Base-by-base conservation (phyloP, 1,140 invertebrate species). In the Holotrichia oblita region DNA sequence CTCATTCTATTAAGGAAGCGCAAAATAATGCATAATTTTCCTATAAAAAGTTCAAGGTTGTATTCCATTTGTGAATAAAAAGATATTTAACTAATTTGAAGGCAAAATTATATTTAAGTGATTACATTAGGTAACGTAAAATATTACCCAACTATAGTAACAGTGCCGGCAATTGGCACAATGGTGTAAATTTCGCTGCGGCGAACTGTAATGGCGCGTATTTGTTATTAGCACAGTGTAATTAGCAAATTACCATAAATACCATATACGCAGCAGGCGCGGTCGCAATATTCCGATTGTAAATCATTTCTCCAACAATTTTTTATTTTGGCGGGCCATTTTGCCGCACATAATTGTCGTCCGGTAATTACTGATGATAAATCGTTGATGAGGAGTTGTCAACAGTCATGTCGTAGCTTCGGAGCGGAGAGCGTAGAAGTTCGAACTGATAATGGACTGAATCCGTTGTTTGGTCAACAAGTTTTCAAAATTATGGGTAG, bases 141-240 rank as follows among this genome's bases (percentile, higher is more conserved):
- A n/a, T n/a, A n/a, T n/a, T n/a, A n/a, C n/a, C n/a, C n/a, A n/a
- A n/a, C n/a, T n/a, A n/a, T n/a, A n/a, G n/a, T n/a, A n/a, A n/a
- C n/a, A n/a, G n/a, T n/a, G n/a, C n/a, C n/a, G n/a, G n/a, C n/a
- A n/a, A n/a, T n/a, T n/a, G n/a, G n/a, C n/a, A n/a, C n/a, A n/a
- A n/a, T n/a, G n/a, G n/a, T n/a, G n/a, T 64, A 64, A 64, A 20
- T 64, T 9, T 64, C 17, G 3, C 12, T 48, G 44, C 44, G 44
- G 44, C 44, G 12, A 48, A 48, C 12, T 10, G 12, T 48, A 48
- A 48, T n/a, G 44, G 44, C n/a, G n/a, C 12, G 44, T 48, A 48
- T 48, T 48, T 48, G 44, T 48, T 48, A 48, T 48, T 48, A 48
- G 44, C 44, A 48, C 12, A 48, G 44, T 48, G 44, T 48, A 48